Evolutionary conservation across 2,888 invertebrate species (phyloP).

Genomic region (Tetragonisca angustula): DNA sequence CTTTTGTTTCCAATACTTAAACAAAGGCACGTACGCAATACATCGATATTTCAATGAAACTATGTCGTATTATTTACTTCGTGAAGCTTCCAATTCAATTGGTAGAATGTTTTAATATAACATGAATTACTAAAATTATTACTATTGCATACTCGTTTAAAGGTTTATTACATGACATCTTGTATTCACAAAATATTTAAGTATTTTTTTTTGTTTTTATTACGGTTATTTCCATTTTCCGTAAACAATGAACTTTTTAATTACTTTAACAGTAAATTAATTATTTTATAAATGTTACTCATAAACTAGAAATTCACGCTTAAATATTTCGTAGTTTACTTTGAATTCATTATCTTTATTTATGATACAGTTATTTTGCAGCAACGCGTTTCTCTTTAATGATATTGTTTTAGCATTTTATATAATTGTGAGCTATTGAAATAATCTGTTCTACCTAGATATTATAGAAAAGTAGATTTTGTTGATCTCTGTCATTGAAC

Average conservation of each 20-base stretch:
- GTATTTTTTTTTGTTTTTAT: conserved; percentile 13
- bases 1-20: conserved; percentile 54
- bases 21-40: conserved; percentile 60
- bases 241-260: conserved; percentile 45
- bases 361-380: conserved; percentile 59
- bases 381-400: conserved; percentile 57
- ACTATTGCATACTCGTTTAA: conserved; percentile 42
- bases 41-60: conserved; percentile 49
- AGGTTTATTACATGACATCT: conserved; percentile 19
- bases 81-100: conserved; percentile 45
- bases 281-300: conserved; percentile 54
- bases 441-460: conserved; percentile 78
- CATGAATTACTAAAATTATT: conserved; percentile 26
- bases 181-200: conserved; percentile 48
- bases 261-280: conserved; percentile 56
- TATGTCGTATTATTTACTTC: conserved; percentile 40
- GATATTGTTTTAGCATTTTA: conserved; percentile 61
- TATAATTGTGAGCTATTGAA: conserved; percentile 67
- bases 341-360: conserved; percentile 56
- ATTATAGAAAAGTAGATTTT: conserved; percentile 81
- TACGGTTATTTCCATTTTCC: conserved; percentile 15
- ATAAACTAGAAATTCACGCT: conserved; percentile 66
- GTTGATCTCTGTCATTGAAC: conserved; percentile 74
- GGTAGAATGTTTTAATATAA: conserved; percentile 35
- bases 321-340: conserved; percentile 59